These are phyloP conservation scores for Erebia palarica DNA, from an alignment of 2,888 invertebrate genomes.

Conservation along the genomic window DNA sequence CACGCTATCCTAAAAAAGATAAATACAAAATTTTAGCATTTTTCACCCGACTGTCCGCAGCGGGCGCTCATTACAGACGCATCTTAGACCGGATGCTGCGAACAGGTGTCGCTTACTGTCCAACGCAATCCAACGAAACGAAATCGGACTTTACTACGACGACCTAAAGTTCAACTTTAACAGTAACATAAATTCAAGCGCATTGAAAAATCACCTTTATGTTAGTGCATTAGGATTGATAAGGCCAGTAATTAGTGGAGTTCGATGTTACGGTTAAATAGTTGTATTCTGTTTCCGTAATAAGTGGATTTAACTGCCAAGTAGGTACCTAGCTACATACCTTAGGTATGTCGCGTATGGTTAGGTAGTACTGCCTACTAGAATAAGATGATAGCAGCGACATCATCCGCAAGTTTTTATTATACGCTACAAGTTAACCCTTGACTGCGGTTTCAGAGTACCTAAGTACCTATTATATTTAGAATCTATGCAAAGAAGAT, in stretches of 20 bases:
- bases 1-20: no score
- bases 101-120: constrained; percentile 60
- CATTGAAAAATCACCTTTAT: constrained; percentile 30
- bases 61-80: constrained; percentile 45
- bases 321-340: not conserved
- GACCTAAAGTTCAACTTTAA: constrained; percentile 16
- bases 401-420: no score
- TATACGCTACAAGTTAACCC: no score
- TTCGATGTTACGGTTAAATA: constrained; percentile 29
- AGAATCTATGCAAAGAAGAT: no score
- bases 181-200: not conserved
- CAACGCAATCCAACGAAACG: constrained; percentile 45
- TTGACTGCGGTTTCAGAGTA: no score
- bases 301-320: constrained; percentile 16
- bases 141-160: constrained; percentile 17
- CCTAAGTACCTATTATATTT: no score
- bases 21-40: constrained; percentile 21
- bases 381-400: not conserved
- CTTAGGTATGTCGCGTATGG: not conserved
- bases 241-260: constrained; percentile 32
- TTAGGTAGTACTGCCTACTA: no score
- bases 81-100: constrained; percentile 54
- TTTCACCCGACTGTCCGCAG: constrained; percentile 37
- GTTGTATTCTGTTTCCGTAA: constrained; percentile 36
- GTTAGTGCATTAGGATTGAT: constrained; percentile 25